Percentiles rank a stretch among this genome's conserved stretches.
Conservation (phyloP, 2,113 vertebrate species). For the Labeo rohita region DNA sequence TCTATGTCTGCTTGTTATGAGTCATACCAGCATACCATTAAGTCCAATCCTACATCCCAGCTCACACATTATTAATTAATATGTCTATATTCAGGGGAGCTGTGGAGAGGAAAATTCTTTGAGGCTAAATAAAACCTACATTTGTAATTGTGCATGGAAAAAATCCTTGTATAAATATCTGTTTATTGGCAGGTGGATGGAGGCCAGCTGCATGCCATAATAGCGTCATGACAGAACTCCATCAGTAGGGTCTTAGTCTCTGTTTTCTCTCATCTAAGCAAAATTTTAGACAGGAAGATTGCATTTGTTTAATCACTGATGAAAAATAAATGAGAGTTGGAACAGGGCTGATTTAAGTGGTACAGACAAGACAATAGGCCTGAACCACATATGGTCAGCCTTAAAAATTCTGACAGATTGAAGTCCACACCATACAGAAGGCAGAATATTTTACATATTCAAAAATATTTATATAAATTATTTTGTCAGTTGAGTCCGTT, state of each 20-base stretch:
- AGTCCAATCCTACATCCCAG: neutral
- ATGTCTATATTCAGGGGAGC: constrained; percentile 69
- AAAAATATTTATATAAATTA: neutral
- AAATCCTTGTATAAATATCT: constrained; percentile 70
- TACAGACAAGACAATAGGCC: neutral
- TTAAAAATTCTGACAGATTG: too few relatives aligned
- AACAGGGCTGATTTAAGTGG: too few relatives aligned
- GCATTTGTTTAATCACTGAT: neutral
- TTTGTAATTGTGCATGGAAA: constrained; percentile 71
- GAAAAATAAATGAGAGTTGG: neutral
- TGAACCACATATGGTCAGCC: too few relatives aligned
- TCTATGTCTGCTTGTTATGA: neutral
- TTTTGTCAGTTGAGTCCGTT: neutral
- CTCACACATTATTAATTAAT: constrained; percentile 63
- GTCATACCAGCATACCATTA: neutral
- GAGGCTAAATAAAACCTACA: constrained; percentile 72
- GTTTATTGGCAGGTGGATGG: constrained; percentile 63
- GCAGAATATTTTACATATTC: neutral
- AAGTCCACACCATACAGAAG: neutral
- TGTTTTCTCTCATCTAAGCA: neutral
- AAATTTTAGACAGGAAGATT: neutral
- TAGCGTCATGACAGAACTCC: constrained; percentile 50
- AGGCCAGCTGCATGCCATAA: constrained; percentile 23
- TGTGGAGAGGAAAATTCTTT: constrained; percentile 70
- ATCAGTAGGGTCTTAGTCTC: neutral